Evolutionary conservation across 1,140 invertebrate species (phyloP).

Genomic region (Theocolax elegans): DNA sequence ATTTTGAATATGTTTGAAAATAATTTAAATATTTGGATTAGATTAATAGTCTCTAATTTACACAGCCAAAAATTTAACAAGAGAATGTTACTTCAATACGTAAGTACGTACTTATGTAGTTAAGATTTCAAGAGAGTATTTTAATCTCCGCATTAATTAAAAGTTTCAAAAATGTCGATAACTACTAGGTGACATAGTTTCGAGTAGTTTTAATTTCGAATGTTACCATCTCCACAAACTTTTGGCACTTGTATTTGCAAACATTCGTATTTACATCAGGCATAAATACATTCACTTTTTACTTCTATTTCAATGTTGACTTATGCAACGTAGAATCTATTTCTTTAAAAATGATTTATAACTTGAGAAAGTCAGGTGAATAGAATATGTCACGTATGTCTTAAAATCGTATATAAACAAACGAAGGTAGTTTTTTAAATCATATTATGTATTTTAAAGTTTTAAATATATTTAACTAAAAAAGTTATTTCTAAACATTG

Average conservation of each 20-base stretch:
- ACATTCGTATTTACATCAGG: neutral
- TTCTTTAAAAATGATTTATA: neutral
- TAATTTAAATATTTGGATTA: too few relatives aligned
- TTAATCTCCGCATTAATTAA: conserved; percentile 15
- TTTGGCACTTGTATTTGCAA: neutral
- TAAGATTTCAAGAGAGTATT: too few relatives aligned
- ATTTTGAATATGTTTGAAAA: too few relatives aligned
- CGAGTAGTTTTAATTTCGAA: neutral
- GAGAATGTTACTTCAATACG: too few relatives aligned
- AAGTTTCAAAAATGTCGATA: conserved; percentile 21
- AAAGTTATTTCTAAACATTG: too few relatives aligned
- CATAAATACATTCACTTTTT: conserved; percentile 7
- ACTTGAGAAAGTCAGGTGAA: neutral
- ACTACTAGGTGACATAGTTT: conserved; percentile 27
- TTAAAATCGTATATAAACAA: neutral
- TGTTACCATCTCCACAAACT: neutral
- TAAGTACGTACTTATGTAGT: too few relatives aligned
- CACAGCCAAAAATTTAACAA: too few relatives aligned
- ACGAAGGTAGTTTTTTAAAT: neutral
- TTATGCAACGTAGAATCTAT: neutral
- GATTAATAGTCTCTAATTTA: too few relatives aligned
- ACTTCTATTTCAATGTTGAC: neutral
- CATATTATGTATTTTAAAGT: too few relatives aligned
- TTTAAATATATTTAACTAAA: too few relatives aligned
- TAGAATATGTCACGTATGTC: neutral